phyloP scores from a whole-genome alignment of 2,888 invertebrate species.

The Torymus auratus region DNA sequence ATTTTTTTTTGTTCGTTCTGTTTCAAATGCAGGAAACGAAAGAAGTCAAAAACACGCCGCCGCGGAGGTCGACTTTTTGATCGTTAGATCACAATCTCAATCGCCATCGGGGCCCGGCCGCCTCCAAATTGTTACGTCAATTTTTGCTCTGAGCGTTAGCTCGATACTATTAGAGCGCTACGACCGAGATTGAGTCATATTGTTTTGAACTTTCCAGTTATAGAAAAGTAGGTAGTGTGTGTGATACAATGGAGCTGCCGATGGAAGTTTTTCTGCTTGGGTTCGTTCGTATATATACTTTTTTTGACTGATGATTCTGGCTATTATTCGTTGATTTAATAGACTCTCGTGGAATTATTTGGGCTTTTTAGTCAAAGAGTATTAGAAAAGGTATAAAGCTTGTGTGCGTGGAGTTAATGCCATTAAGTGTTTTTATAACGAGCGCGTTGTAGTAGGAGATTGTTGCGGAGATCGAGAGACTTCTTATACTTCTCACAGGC shows the following conservation, averaged over 20 bases:
- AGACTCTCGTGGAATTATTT: too few species aligned
- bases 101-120: slow-evolving; percentile 25
- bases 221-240: slow-evolving; percentile 8
- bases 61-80: slow-evolving; percentile 29
- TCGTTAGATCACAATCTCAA: slow-evolving; percentile 38
- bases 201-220: slow-evolving; percentile 30
- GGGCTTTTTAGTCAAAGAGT: too few species aligned
- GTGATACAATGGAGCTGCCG: not conserved
- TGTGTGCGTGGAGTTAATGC: too few species aligned
- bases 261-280: slow-evolving; percentile 7
- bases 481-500: too few species aligned
- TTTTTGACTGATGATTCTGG: too few species aligned
- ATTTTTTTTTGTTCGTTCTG: not conserved
- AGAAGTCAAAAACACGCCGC: not conserved
- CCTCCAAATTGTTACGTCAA: slow-evolving; percentile 35
- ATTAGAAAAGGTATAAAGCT: too few species aligned
- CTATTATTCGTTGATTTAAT: too few species aligned
- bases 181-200: slow-evolving; percentile 11
- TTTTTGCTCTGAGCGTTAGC: not conserved
- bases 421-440: too few species aligned
- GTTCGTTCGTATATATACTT: too few species aligned
- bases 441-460: too few species aligned
- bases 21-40: slow-evolving; percentile 20
- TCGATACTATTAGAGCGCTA: not conserved
- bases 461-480: too few species aligned